A percentile compares a stretch with the other conserved stretches of the same genome.
Evolutionary conservation across 2,113 vertebrate species (phyloP).

Genomic region (Xiphophorus couchianus): DNA sequence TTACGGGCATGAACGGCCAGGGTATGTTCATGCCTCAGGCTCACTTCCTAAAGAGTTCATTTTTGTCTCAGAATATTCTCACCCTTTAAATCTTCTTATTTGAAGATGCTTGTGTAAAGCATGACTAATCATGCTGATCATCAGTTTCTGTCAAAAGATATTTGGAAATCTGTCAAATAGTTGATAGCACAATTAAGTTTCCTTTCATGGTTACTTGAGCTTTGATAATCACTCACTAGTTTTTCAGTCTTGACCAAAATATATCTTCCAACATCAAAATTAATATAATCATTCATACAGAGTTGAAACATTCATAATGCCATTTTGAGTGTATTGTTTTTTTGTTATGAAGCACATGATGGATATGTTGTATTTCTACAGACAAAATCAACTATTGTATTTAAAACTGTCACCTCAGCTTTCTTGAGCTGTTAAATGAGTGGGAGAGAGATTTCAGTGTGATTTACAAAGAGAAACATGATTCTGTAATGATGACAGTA

Average conservation of each 20-base stretch:
- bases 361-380: constrained; percentile 18
- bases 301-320: constrained; percentile 4
- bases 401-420: not conserved
- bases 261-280: not conserved
- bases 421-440: not conserved
- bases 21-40: not conserved
- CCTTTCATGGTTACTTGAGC: not conserved
- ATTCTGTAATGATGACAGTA: not conserved
- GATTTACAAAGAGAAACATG: constrained; percentile 10
- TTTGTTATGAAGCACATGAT: constrained; percentile 16
- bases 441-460: constrained; percentile 1
- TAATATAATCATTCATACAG: not conserved
- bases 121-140: no score
- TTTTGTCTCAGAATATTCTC: not conserved
- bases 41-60: not conserved
- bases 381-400: constrained; percentile 5
- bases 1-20: not conserved
- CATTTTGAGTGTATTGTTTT: constrained; percentile 2
- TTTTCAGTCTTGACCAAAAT: not conserved
- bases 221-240: no score
- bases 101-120: no score
- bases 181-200: no score
- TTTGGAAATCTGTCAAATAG: no score
- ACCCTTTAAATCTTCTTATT: no score
- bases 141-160: no score